Conservation (phyloP, 35 echinoderm and acorn worm species). For the Ptychodera flava region DNA sequence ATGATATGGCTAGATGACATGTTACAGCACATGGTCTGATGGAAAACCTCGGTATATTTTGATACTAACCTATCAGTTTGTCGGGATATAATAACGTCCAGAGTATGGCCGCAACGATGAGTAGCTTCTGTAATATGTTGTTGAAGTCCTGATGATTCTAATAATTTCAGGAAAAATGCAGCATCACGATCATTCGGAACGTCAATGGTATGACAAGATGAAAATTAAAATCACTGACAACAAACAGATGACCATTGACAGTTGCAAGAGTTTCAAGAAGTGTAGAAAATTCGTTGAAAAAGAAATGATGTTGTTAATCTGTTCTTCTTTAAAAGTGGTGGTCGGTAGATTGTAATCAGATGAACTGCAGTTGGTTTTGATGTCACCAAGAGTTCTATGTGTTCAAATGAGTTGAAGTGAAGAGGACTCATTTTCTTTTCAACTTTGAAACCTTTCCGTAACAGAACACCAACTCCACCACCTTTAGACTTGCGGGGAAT, state of each 20-base stretch:
- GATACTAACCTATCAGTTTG: not conserved
- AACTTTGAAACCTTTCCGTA: constrained; percentile 23
- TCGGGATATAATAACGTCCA: constrained; percentile 6
- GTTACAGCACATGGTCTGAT: constrained; percentile 4
- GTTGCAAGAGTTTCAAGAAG: constrained; percentile 17
- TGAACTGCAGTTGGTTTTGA: constrained; percentile 14
- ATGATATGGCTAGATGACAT: no score
- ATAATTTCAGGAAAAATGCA: not conserved
- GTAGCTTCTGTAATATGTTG: constrained; percentile 31
- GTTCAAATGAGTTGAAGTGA: constrained; percentile 34
- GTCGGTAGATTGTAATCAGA: constrained; percentile 28
- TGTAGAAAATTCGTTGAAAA: constrained; percentile 24
- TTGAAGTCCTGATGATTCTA: constrained; percentile 4
- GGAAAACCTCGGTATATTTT: constrained; percentile 4
- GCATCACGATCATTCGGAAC: not conserved
- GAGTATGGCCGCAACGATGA: no score
- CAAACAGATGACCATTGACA: constrained; percentile 7
- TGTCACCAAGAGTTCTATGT: constrained; percentile 19
- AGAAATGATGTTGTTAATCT: constrained; percentile 5
- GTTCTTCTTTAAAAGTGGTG: constrained; percentile 28
- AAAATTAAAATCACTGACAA: constrained; percentile 48
- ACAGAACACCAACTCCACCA: no score
- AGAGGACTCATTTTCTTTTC: constrained; percentile 12
- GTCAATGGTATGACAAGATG: no score
- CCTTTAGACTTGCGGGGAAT: constrained; percentile 1